These are phyloP conservation scores for Nyctibius bracteatus DNA, from an alignment of 2,113 vertebrate species.

Conservation along the genomic window DNA sequence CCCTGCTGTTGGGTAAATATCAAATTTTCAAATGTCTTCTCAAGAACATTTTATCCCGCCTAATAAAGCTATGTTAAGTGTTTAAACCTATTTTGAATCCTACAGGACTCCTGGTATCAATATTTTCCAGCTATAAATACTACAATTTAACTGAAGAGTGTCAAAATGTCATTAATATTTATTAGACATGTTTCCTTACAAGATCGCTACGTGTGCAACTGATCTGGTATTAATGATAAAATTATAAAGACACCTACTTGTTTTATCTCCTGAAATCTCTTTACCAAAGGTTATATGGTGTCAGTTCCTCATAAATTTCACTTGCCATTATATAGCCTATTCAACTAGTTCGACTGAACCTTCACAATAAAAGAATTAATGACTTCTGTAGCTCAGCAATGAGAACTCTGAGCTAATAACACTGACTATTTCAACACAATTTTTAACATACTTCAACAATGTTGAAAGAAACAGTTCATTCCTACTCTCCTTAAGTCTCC, in stretches of 20 bases:
- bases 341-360: neutral
- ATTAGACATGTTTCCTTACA: neutral
- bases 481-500: neutral
- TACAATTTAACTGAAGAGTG: neutral
- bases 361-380: neutral
- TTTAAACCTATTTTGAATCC: neutral
- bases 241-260: neutral
- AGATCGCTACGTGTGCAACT: neutral
- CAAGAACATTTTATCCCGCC: neutral
- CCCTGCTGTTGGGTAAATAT: neutral
- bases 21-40: neutral
- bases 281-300: neutral
- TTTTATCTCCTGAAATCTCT: neutral
- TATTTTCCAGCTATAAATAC: neutral
- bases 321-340: neutral
- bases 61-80: neutral
- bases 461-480: neutral
- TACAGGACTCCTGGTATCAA: neutral
- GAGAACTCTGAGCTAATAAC: neutral
- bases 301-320: neutral
- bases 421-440: neutral
- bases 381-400: neutral
- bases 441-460: neutral
- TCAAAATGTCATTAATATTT: neutral
- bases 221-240: neutral